Percentiles rank a stretch among this genome's conserved stretches.
phyloP scores from a whole-genome alignment of 2,113 vertebrate species.

The Microtus richardsoni region DNA sequence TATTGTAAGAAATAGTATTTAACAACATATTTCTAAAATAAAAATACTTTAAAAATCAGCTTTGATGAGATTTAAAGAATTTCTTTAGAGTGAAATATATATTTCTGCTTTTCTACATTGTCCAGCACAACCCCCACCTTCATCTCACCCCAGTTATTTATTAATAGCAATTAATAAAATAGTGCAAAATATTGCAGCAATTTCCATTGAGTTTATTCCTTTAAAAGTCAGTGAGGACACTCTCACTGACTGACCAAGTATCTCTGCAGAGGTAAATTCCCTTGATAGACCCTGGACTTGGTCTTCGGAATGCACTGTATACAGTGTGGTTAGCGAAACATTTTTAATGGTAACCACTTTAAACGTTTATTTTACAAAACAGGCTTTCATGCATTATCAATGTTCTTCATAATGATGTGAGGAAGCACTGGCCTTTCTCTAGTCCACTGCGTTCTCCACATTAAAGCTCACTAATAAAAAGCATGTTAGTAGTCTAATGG shows the following conservation, averaged over 20 bases:
- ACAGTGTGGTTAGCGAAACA: slow-evolving; percentile 78
- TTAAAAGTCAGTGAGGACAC: slow-evolving; percentile 36
- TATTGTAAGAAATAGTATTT: slow-evolving; percentile 79
- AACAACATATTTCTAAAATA: slow-evolving; percentile 81
- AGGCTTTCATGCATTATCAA: slow-evolving; percentile 83
- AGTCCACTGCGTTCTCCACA: slow-evolving; percentile 78
- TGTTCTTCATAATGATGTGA: slow-evolving; percentile 73
- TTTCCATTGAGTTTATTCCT: slow-evolving; percentile 67
- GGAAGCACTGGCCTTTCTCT: slow-evolving; percentile 68
- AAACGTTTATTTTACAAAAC: slow-evolving; percentile 81
- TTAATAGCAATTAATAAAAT: slow-evolving; percentile 77
- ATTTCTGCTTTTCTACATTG: slow-evolving; percentile 67
- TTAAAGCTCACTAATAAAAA: slow-evolving; percentile 77
- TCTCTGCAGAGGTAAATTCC: too few relatives aligned
- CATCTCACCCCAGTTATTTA: slow-evolving; percentile 61
- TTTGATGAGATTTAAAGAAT: slow-evolving; percentile 80
- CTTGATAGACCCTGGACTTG: slow-evolving; percentile 62
- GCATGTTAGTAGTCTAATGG: slow-evolving; percentile 68
- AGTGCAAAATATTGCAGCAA: slow-evolving; percentile 84
- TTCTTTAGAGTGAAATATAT: slow-evolving; percentile 82
- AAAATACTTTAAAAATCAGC: slow-evolving; percentile 82
- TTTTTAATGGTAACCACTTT: slow-evolving; percentile 80
- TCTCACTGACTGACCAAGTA: too few relatives aligned
- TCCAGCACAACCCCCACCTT: background rate
- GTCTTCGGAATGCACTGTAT: slow-evolving; percentile 79